A percentile compares a stretch with the other conserved stretches of the same genome.
Conservation (phyloP, 2,888 invertebrate genomes). For the Oscheius onirici region DNA sequence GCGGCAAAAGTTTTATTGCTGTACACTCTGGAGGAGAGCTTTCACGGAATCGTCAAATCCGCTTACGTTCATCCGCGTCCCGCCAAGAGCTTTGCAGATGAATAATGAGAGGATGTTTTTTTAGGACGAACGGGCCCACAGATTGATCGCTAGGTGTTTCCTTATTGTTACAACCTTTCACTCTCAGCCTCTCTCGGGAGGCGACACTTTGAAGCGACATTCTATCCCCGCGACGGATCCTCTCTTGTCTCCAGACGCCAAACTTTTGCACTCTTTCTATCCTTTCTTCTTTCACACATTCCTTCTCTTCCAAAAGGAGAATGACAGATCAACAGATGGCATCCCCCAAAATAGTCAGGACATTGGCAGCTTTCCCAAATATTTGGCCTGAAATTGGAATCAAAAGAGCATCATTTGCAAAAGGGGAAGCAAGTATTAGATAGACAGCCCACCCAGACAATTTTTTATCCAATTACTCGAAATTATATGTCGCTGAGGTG, state of each 20-base stretch:
- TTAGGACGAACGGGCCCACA: conserved; percentile 3
- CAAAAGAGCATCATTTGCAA: no score
- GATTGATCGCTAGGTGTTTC: conserved; percentile 31
- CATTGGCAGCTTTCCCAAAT: neutral
- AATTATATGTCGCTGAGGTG: no score
- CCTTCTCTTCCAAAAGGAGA: neutral
- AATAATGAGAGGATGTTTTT: conserved; percentile 11
- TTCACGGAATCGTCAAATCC: neutral
- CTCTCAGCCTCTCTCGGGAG: neutral
- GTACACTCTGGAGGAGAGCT: no score
- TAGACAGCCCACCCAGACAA: no score
- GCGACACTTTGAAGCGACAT: conserved; percentile 31
- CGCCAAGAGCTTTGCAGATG: conserved; percentile 8
- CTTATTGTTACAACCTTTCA: conserved; percentile 29
- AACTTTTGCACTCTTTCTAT: neutral
- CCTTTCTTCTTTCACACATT: no score
- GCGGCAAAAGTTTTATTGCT: no score
- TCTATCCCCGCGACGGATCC: conserved; percentile 21
- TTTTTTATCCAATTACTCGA: no score
- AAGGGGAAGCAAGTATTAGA: no score
- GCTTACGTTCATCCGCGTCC: conserved; percentile 8
- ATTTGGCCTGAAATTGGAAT: no score
- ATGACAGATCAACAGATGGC: conserved; percentile 5
- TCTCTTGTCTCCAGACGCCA: conserved; percentile 9
- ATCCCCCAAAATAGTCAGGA: neutral